Percentiles rank a stretch among this genome's conserved stretches.
Conservation (phyloP, 2,888 invertebrate species). For the Aproaerema taeniolella region DNA sequence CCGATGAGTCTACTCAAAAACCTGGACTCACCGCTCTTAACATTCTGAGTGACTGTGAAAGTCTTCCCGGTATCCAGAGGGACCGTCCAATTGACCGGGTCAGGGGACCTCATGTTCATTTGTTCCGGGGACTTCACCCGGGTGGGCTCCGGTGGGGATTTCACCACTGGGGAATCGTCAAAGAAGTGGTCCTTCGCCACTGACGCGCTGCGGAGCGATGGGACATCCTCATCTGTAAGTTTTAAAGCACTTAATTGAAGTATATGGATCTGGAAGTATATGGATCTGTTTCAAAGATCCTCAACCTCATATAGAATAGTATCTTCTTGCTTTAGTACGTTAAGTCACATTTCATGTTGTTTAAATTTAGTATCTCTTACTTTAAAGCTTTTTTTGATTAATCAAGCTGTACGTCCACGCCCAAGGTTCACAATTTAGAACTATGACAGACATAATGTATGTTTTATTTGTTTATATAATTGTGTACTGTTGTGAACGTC, state of each 20-base stretch:
- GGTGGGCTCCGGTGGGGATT: conserved; percentile 95
- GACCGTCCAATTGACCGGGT: conserved; percentile 97
- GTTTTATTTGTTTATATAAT: too few relatives aligned
- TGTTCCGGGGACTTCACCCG: conserved; percentile 95
- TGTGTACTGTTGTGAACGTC: too few relatives aligned
- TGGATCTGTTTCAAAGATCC: too few relatives aligned
- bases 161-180: conserved; percentile 82
- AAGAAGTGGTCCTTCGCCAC: conserved; percentile 73
- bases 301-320: too few relatives aligned
- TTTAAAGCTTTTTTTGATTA: too few relatives aligned
- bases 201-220: conserved; percentile 68
- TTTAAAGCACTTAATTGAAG: background rate
- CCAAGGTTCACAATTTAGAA: too few relatives aligned
- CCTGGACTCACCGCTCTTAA: conserved; percentile 79
- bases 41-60: conserved; percentile 95
- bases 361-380: too few relatives aligned
- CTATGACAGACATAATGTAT: too few relatives aligned
- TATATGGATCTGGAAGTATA: background rate
- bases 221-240: conserved; percentile 61
- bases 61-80: conserved; percentile 95
- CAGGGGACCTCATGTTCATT: conserved; percentile 94
- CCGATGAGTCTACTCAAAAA: conserved; percentile 41
- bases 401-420: too few relatives aligned
- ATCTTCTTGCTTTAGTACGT: too few relatives aligned
- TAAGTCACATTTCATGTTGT: too few relatives aligned